Conservation (phyloP, 2,113 vertebrate genomes). For the Callipepla squamata region DNA sequence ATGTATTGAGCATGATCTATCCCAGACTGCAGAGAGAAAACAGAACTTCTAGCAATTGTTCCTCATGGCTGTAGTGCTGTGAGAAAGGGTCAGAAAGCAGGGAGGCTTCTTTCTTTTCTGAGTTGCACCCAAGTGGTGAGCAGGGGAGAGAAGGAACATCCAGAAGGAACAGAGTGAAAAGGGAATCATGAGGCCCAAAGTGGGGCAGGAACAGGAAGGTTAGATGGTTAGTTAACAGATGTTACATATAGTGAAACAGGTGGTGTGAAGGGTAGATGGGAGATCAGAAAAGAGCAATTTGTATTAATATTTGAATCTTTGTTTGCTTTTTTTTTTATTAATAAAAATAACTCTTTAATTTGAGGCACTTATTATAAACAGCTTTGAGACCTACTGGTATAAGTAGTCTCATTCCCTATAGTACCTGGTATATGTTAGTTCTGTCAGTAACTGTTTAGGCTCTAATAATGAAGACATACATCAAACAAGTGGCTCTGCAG, state of each 20-base stretch:
- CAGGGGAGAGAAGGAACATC: not conserved
- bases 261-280: not conserved
- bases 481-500: not conserved
- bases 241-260: not conserved
- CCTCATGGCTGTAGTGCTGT: not conserved
- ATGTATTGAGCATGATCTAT: not conserved
- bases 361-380: not conserved
- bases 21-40: not conserved
- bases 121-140: not conserved
- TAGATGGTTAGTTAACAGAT: not conserved
- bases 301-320: not conserved
- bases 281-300: not conserved
- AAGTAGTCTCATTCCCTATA: not conserved
- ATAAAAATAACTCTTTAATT: not conserved
- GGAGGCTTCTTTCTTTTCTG: not conserved
- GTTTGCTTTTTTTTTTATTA: rapidly evolving
- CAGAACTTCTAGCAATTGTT: not conserved
- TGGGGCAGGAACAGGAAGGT: not conserved
- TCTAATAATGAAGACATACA: not conserved
- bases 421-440: not conserved
- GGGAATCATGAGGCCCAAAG: not conserved
- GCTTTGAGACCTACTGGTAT: not conserved
- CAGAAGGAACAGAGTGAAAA: not conserved
- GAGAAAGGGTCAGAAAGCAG: not conserved
- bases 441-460: not conserved